phyloP scores from a whole-genome alignment of 2,113 vertebrate species.

The Lasiurus cinereus region DNA sequence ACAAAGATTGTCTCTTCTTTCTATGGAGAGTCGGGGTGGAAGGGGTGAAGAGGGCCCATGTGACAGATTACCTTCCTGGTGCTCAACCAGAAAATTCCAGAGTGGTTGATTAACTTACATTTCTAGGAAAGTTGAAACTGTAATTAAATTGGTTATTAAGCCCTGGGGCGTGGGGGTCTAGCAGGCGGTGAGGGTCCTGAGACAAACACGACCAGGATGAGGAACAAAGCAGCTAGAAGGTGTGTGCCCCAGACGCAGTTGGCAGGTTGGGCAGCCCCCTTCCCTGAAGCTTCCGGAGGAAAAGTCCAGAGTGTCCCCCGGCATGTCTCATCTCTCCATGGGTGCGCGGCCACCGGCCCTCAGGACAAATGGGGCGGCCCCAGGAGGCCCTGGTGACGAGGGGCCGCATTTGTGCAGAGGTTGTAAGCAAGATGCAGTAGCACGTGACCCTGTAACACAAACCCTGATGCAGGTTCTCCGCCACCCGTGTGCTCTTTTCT shows the following conservation, averaged over 20 bases:
- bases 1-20: background rate
- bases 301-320: background rate
- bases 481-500: background rate
- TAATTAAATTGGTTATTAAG: too few relatives aligned
- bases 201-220: too few relatives aligned
- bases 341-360: constrained; percentile 47
- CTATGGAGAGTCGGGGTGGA: background rate
- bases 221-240: too few relatives aligned
- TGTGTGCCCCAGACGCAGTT: too few relatives aligned
- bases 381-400: constrained; percentile 56
- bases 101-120: too few relatives aligned
- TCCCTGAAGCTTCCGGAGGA: constrained; percentile 36
- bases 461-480: constrained; percentile 44
- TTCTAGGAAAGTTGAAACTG: too few relatives aligned
- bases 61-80: too few relatives aligned
- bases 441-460: constrained; percentile 51
- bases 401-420: background rate
- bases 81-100: too few relatives aligned
- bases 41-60: too few relatives aligned
- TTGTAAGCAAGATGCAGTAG: constrained; percentile 56
- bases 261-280: constrained; percentile 50
- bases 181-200: too few relatives aligned
- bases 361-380: constrained; percentile 62
- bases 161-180: too few relatives aligned
- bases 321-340: constrained; percentile 51